phyloP scores from a whole-genome alignment of 2,888 invertebrate genomes.

The Uropetala carovei region DNA sequence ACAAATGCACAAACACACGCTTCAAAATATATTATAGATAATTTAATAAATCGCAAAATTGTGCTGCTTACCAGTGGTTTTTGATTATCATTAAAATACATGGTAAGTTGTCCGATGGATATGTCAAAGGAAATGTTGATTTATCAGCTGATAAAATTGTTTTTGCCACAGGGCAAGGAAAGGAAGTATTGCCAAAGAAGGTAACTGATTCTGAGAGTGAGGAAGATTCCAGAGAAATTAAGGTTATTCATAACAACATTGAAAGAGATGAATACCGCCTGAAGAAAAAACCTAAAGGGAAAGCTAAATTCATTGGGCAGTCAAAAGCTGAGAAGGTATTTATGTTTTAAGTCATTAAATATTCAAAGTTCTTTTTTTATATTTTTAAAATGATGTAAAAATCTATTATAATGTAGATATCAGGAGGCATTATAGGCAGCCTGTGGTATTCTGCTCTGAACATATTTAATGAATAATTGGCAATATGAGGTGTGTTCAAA shows the following conservation, averaged over 20 bases:
- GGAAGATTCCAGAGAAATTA: slow-evolving; percentile 41
- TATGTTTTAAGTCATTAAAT: neutral
- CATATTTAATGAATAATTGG: no score
- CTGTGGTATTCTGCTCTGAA: no score
- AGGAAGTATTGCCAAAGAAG: slow-evolving; percentile 66
- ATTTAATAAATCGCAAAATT: no score
- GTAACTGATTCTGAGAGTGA: slow-evolving; percentile 53
- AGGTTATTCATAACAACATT: slow-evolving; percentile 61
- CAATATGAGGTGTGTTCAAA: no score
- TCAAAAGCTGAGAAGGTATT: slow-evolving; percentile 74
- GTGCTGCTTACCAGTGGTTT: no score
- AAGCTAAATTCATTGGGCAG: slow-evolving; percentile 76
- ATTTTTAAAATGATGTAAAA: no score
- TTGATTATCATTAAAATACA: no score
- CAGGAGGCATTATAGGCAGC: no score
- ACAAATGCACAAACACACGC: no score
- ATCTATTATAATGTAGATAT: neutral
- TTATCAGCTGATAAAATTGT: neutral
- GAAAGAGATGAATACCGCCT: slow-evolving; percentile 70
- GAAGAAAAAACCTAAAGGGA: slow-evolving; percentile 74
- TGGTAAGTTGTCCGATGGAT: no score
- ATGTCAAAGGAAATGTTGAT: neutral
- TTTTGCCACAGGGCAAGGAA: slow-evolving; percentile 62
- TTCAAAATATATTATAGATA: no score
- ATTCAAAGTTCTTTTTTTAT: no score